Evolutionary conservation across 1,140 invertebrate genomes (phyloP), one percentile per base, ranked within the genome.

Genomic region (Achroia grisella): DNA sequence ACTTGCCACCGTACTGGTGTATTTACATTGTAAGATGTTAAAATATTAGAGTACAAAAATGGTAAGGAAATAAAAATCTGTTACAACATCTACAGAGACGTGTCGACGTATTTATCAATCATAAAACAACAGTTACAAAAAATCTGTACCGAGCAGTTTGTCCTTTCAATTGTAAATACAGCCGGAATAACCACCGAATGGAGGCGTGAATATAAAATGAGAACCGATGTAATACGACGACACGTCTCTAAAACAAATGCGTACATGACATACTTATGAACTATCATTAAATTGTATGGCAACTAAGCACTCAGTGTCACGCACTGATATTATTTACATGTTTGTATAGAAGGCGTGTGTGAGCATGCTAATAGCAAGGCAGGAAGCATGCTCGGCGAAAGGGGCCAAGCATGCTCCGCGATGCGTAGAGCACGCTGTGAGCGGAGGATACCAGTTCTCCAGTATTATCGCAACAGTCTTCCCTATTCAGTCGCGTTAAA

Each of bases 231-330:
- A 27, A 39, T 29, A 15, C 34, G 14, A 29, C 35, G 14, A 37
- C 35, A 6, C 34, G 12, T 39, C 49, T 50, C 48, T 39, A 54
- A 52, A 56, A 46, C 47, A 27, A 60, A 64, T 67, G 61, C 53
- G 62, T 49, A 48, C 50, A 54, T 46, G 62, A 62, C 56, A 75
- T 70, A 83, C 71, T 70, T 73, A 66, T 40, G 35, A 64, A 70
- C 77, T 84, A 84, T 67, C 65, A 67, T 68, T 78, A 78, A 69
- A 60, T 71, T 80, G 75, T 84, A 84, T 84, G 80, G 80, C 80
- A 84, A 84, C 80, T 73, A 84, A 80, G 74, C 77, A 62, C 51
- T 79, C 77, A 80, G 80, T 73, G 76, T 39, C 52, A 40, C 43
- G 46, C 75, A 76, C 77, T 73, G 75, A 80, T 54, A 69, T 23